A percentile compares a stretch with the other conserved stretches of the same genome.
These are phyloP conservation scores for Helogale parvula DNA, from an alignment of 2,113 vertebrate species.

Conservation along the genomic window DNA sequence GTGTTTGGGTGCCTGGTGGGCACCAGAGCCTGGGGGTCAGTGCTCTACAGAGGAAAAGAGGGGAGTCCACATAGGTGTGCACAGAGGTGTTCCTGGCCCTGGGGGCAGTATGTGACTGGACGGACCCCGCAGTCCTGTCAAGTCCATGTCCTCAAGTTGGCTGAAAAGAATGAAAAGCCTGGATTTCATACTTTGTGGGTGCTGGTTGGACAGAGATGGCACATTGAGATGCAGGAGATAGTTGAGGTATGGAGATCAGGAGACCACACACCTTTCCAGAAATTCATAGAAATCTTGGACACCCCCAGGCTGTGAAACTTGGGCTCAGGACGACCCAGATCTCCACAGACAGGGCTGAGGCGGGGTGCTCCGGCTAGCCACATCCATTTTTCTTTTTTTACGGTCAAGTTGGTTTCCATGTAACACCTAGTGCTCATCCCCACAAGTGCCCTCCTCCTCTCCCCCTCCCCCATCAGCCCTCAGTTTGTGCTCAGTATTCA, in stretches of 20 bases:
- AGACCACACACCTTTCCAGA: background rate
- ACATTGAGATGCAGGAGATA: background rate
- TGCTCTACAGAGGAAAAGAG: background rate
- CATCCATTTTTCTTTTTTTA: background rate
- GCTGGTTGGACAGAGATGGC: background rate
- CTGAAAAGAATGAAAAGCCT: background rate
- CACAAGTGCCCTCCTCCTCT: too few species aligned
- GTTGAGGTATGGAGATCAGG: background rate
- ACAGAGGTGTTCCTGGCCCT: background rate
- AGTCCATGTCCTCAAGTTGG: background rate
- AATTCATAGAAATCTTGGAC: background rate
- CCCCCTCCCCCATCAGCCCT: too few species aligned
- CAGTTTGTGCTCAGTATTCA: too few species aligned
- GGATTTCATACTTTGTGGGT: background rate
- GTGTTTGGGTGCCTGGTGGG: background rate
- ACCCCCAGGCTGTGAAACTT: background rate
- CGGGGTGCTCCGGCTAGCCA: background rate
- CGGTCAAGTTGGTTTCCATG: too few species aligned
- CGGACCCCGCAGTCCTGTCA: background rate
- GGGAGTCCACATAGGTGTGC: too few species aligned
- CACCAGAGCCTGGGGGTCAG: background rate
- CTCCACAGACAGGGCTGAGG: background rate
- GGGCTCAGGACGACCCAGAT: background rate
- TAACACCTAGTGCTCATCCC: too few species aligned
- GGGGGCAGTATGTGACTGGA: rapidly evolving